Percentiles rank a stretch among this genome's conserved stretches.
Evolutionary conservation across 2,888 invertebrate species (phyloP).

Genomic region (Folsomia candida): DNA sequence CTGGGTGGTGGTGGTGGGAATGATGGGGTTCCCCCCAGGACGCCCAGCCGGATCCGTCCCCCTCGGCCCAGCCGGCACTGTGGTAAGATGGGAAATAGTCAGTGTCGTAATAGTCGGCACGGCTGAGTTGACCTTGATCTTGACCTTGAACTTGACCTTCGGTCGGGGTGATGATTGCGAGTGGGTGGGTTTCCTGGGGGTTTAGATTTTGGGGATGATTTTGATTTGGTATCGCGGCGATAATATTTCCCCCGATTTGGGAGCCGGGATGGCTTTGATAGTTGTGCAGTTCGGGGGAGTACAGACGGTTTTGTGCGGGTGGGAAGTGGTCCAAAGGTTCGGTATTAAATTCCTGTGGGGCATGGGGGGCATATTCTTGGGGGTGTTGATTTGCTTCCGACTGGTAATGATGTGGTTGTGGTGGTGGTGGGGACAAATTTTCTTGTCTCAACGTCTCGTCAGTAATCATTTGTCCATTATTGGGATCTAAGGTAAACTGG

Average conservation of each 20-base stretch:
- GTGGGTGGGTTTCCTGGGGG: not conserved
- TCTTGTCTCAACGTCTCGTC: too few species aligned
- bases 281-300: not conserved
- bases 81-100: not conserved
- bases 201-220: not conserved
- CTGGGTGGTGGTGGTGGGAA: not conserved
- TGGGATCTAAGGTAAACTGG: not conserved
- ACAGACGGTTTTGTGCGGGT: not conserved
- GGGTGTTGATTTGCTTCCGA: not conserved
- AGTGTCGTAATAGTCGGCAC: not conserved
- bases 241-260: not conserved
- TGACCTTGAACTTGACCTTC: not conserved
- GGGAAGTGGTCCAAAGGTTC: too few species aligned
- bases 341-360: too few species aligned
- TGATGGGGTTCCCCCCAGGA: not conserved
- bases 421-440: too few species aligned
- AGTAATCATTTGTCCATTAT: too few species aligned
- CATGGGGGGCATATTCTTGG: not conserved
- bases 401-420: not conserved
- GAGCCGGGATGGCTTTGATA: not conserved
- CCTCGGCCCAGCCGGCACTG: not conserved
- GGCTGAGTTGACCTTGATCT: not conserved
- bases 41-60: not conserved
- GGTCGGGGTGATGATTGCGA: not conserved
- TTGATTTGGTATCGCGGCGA: not conserved